Conservation (phyloP, 2,113 vertebrate species). For the Pavo muticus region DNA sequence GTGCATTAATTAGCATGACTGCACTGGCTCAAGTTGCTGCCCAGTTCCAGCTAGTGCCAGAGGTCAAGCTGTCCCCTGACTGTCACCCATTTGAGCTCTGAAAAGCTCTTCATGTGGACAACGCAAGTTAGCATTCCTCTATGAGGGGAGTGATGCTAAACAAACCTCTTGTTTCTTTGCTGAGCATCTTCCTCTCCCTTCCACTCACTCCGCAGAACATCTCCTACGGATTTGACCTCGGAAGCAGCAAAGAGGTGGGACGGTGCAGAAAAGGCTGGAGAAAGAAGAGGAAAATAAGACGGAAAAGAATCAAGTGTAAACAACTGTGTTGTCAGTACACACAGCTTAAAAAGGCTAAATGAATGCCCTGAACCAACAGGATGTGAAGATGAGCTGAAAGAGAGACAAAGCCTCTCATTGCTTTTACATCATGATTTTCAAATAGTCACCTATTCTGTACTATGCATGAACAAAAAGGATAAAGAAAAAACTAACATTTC, state of each 20-base stretch:
- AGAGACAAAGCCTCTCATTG: neutral
- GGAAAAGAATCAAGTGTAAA: neutral
- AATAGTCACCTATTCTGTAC: neutral
- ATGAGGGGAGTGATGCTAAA: neutral
- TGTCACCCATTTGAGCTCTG: slow-evolving; percentile 3
- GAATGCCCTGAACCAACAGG: neutral
- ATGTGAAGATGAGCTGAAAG: neutral
- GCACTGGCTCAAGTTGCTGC: slow-evolving; percentile 18
- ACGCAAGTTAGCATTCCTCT: neutral
- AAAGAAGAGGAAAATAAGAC: neutral
- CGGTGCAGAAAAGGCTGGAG: neutral
- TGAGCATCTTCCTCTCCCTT: neutral
- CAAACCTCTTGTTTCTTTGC: neutral
- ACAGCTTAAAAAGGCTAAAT: neutral
- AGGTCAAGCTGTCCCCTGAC: slow-evolving; percentile 60
- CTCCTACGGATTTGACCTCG: neutral
- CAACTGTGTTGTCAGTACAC: neutral
- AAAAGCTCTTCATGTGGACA: neutral
- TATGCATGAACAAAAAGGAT: neutral
- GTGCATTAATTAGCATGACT: slow-evolving; percentile 57
- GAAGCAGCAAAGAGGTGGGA: neutral
- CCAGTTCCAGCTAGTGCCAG: slow-evolving; percentile 53
- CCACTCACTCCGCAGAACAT: neutral
- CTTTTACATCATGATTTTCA: neutral
- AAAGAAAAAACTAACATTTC: neutral